A percentile compares a stretch with the other conserved stretches of the same genome.
Evolutionary conservation across 2,888 invertebrate species (phyloP).

Genomic region (Tenthredo livida): DNA sequence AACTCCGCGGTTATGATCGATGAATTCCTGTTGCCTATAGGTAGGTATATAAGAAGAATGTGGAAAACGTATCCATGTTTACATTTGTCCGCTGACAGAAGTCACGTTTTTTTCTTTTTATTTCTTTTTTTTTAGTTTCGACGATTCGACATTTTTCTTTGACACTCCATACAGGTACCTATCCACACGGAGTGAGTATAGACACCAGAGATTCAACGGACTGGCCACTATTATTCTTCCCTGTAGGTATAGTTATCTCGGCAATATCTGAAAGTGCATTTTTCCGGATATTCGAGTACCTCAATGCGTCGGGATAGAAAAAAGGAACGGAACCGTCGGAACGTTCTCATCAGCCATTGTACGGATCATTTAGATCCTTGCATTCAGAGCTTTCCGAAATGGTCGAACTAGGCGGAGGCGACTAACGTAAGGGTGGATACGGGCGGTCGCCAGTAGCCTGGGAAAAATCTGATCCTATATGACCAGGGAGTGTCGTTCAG

Average conservation of each 20-base stretch:
- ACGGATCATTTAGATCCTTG: slow-evolving; percentile 13
- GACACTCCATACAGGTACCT: not conserved
- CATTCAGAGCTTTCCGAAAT: slow-evolving; percentile 29
- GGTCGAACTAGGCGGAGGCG: slow-evolving; percentile 15
- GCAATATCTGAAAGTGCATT: slow-evolving; percentile 75
- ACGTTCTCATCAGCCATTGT: slow-evolving; percentile 23
- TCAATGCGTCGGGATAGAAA: not conserved
- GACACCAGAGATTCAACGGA: not conserved
- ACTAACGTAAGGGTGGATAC: not conserved
- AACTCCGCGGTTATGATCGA: not conserved
- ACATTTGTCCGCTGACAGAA: slow-evolving; percentile 8
- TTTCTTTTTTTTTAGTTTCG: not conserved
- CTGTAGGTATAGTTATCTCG: slow-evolving; percentile 34
- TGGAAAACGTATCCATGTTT: not conserved
- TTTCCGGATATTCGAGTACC: slow-evolving; percentile 67
- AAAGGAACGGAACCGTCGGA: not conserved
- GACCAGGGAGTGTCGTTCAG: not conserved
- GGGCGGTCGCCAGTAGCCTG: not conserved
- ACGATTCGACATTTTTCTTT: not conserved
- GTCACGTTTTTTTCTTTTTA: not conserved
- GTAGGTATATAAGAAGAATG: not conserved
- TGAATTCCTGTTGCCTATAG: not conserved
- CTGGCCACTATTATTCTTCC: not conserved
- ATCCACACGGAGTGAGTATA: not conserved
- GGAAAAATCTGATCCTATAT: slow-evolving; percentile 13